Conservation (phyloP, 2,797 vertebrate species). For the Graptemys geographica region DNA sequence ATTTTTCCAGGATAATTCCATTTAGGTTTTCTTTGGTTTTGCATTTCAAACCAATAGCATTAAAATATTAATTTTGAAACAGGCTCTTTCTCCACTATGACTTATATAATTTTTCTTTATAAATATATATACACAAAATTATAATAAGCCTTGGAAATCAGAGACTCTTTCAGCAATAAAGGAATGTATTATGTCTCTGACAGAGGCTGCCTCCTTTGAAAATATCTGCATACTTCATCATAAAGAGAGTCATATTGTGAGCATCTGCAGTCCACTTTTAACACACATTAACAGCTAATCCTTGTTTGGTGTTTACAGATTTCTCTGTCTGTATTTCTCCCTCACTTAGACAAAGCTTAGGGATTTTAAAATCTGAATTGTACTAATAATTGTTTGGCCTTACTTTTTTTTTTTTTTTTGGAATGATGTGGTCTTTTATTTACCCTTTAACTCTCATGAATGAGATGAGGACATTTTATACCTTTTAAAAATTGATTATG, state of each 20-base stretch:
- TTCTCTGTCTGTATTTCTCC: not conserved
- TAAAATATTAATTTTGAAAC: not conserved
- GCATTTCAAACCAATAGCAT: conserved; percentile 6
- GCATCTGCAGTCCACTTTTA: conserved; percentile 22
- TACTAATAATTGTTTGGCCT: not conserved
- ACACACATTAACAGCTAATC: conserved; percentile 14
- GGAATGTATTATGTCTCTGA: not conserved
- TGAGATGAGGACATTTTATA: not conserved
- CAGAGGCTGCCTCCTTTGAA: not conserved
- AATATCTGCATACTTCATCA: not conserved
- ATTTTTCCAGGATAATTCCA: not conserved
- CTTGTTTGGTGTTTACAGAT: not conserved
- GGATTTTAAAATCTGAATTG: not conserved
- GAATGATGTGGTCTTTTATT: not conserved
- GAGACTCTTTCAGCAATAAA: not conserved
- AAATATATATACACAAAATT: not conserved
- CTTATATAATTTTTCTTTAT: not conserved
- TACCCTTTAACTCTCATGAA: not conserved
- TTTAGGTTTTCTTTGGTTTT: conserved; percentile 24
- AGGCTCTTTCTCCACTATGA: not conserved
- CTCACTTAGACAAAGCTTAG: not conserved
- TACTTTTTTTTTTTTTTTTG: not conserved
- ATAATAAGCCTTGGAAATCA: not conserved
- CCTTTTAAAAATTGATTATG: not conserved
- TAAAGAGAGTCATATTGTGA: not conserved